Percentiles rank a stretch among this genome's conserved stretches.
Conservation (phyloP, 2,888 invertebrate species). For the Dicyrtoma fusca region DNA sequence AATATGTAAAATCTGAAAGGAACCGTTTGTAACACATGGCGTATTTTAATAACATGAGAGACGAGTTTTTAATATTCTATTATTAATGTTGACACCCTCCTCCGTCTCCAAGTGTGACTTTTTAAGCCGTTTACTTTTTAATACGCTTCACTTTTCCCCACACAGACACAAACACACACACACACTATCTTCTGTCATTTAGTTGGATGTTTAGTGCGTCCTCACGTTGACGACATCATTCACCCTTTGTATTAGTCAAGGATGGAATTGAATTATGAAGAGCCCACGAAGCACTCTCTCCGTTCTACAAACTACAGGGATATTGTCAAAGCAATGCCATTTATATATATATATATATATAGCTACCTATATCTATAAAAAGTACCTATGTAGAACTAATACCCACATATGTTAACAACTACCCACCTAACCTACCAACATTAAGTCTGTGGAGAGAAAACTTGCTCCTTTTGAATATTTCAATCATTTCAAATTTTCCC, state of each 20-base stretch:
- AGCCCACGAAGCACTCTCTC: too few relatives aligned
- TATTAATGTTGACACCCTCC: conserved; percentile 48
- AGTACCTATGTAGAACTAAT: too few relatives aligned
- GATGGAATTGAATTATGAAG: conserved; percentile 3
- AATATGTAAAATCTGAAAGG: conserved; percentile 37
- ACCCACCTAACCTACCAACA: background rate
- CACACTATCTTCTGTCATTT: conserved; percentile 4
- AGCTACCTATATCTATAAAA: too few relatives aligned
- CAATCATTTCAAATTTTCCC: background rate
- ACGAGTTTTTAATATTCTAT: conserved; percentile 43
- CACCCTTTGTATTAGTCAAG: background rate
- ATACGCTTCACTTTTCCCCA: conserved; percentile 16
- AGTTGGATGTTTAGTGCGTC: conserved; percentile 10
- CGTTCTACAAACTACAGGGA: too few relatives aligned
- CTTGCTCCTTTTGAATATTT: background rate
- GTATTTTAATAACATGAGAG: conserved; percentile 38
- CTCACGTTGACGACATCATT: background rate
- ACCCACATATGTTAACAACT: too few relatives aligned
- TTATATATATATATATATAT: too few relatives aligned
- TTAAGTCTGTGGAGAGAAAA: background rate
- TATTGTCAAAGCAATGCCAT: too few relatives aligned
- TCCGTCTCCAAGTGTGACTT: conserved; percentile 30
- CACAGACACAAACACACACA: too few relatives aligned
- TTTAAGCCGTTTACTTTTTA: conserved; percentile 22
- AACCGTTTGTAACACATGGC: conserved; percentile 36